Conservation (phyloP, 2,888 invertebrate species). For the Drosophila mulleri region DNA sequence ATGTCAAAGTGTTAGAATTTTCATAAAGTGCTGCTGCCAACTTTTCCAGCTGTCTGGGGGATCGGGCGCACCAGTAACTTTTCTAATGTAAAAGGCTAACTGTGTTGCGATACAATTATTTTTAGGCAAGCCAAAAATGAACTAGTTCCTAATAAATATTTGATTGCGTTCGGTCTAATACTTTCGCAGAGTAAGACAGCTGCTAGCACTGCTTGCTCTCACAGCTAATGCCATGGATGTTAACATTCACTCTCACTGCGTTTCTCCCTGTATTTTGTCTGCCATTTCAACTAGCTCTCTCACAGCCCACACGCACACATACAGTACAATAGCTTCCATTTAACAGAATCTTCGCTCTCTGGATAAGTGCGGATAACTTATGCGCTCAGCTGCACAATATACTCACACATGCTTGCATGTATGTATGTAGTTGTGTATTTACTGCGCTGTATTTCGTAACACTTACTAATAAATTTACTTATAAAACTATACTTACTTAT, state of each 20-base stretch:
- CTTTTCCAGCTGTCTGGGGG: slow-evolving; percentile 15
- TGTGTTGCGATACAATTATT: slow-evolving; percentile 3
- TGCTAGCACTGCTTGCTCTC: neutral
- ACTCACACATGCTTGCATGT: neutral
- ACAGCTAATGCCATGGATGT: no score
- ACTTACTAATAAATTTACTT: neutral
- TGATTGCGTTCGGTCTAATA: neutral
- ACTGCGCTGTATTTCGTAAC: neutral
- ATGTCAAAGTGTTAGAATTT: slow-evolving; percentile 41
- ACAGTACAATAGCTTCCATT: no score
- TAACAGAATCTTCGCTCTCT: no score
- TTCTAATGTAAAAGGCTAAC: neutral
- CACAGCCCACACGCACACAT: no score
- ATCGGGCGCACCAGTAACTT: neutral
- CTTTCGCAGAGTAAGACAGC: neutral
- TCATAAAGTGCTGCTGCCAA: slow-evolving; percentile 28
- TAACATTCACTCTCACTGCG: no score
- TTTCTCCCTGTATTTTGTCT: no score
- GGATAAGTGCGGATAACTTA: no score
- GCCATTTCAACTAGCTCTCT: no score
- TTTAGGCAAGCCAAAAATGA: neutral
- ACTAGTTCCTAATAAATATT: neutral
- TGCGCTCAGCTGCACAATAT: no score
- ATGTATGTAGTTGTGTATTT: no score
- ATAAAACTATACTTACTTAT: neutral